Evolutionary conservation across 2,113 vertebrate species (phyloP), one percentile per base, ranked within the genome.

Genomic region (Pangasianodon hypophthalmus): DNA sequence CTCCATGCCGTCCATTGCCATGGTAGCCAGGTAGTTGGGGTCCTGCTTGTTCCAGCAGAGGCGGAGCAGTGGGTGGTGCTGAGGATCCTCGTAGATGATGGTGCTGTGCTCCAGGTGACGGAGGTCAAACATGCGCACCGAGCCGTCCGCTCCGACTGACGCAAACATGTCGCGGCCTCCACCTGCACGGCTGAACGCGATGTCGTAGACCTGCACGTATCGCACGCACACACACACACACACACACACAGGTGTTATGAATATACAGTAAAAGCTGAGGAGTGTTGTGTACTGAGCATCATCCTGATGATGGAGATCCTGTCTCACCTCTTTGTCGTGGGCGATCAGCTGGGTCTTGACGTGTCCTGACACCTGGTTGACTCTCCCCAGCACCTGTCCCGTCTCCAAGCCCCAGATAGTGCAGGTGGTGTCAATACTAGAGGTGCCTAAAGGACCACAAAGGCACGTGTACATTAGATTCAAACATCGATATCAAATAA

Each of bases 1-100:
- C 98, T 99, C 98, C 98, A 99, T 99, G 89, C 98, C 98, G 0
- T 99, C 98, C 98, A 99, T 99, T 91, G 98, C 98, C 98, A 99
- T 99, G 0, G 98, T 99, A 9, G 98, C 98, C 83, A 99, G 95
- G 64, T 99, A 99, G 94, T 99, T 99, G 87, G 98, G 98, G 93
- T 99, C 98, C 95, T 99, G 98, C 91, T 99, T 99, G 93, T 99
- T 99, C 98, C 98, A 99, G 96, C 98, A 99, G 91, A 99, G 98
- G 14, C 98, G 97, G 29, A 99, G 97, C 92, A 99, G 94, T 0
- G 98, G 98, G 91, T 99, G 98, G 93, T 99, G 98, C 93, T 99
- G 98, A 0, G 98, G 98, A 92, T 99, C 98, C 91, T 99, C 98
- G 0, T 99, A 99, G 92, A 99, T 99, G 92, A 99, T 99, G 94